Evolutionary conservation across 2,113 vertebrate genomes (phyloP).

Genomic region (Tauraco erythrolophus): DNA sequence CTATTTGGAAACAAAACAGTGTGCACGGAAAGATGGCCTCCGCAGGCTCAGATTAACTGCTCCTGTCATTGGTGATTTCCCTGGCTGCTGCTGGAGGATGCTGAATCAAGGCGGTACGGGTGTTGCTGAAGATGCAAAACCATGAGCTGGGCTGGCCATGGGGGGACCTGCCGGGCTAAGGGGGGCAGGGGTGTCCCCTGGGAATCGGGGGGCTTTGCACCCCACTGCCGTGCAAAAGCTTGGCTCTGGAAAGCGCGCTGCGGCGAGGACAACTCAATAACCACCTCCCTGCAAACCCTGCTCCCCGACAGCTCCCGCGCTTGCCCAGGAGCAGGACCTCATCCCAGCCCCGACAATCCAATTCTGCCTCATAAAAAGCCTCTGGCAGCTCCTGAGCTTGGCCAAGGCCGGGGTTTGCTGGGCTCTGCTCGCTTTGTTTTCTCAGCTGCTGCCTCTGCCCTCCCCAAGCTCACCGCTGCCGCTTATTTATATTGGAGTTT

Average conservation of each 20-base stretch:
- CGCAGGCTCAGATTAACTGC: background rate
- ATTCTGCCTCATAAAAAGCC: background rate
- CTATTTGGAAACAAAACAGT: background rate
- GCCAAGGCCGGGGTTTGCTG: background rate
- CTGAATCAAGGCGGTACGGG: rapidly evolving
- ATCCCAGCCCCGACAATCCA: background rate
- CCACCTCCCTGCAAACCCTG: background rate
- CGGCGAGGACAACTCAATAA: background rate
- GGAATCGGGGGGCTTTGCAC: rapidly evolving
- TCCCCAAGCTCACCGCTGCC: background rate
- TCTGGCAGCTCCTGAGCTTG: background rate
- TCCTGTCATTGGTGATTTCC: background rate
- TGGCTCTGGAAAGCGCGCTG: background rate
- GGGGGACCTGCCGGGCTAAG: background rate
- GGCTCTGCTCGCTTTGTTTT: background rate
- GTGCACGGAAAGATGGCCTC: background rate
- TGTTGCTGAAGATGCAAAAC: rapidly evolving
- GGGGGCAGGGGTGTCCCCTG: background rate
- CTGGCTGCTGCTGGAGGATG: background rate
- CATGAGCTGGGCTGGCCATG: rapidly evolving
- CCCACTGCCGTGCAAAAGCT: rapidly evolving
- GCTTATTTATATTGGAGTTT: background rate
- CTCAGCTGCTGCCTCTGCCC: conserved; percentile 47
- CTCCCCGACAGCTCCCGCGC: background rate
- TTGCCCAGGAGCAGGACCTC: background rate